Base-by-base conservation (phyloP, 2,888 invertebrate species). In the Morpho deidamia region DNA sequence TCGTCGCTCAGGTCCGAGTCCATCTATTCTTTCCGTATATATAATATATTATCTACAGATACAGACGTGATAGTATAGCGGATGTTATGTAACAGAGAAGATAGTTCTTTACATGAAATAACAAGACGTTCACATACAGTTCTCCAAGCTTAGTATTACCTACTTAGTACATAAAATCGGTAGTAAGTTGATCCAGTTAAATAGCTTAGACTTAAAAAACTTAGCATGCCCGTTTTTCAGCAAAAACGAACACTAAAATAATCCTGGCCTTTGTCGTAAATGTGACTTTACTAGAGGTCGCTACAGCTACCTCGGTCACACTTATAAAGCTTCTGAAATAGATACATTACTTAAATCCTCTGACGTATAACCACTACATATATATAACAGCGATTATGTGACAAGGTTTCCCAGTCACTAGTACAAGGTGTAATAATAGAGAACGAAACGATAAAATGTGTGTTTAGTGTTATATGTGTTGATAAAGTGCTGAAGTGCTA, bases 311-410 rank as follows among this genome's bases (percentile, higher is more conserved):
- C 52, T 50, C 53, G 53, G 40, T 38, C 8, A 53, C 59, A 59
- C 56, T 59, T 59, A 10, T 59, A 56, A 11, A 56, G 59, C 59
- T 59, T 59, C 59, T 46, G 53, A 59, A 56, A 56, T 54, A 54
- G 59, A 56, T 54, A 51, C 51, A 54, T 56, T 53, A 53, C 51
- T 49, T 56, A 55, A 59, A 59, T 56, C 56, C 59, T 44, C 51
- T 59, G 59, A 56, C 59, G 59, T 56, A 54, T 43, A n/a, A 51
- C 41, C 42, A 46, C n/a, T 48, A 49, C 51, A 59, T 59, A 59
- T 59, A 59, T 59, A 59, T 51, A 59, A 56, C 59, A 43, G 45
- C 51, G 48, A 48, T 59, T 51, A 56, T 39, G 43, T 53, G 34
- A 43, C 38, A 59, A 51, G 59, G 59, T 56, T 59, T 59, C 54